Conservation (phyloP, 2,797 vertebrate species). For the Myiotriccus ornatus region DNA sequence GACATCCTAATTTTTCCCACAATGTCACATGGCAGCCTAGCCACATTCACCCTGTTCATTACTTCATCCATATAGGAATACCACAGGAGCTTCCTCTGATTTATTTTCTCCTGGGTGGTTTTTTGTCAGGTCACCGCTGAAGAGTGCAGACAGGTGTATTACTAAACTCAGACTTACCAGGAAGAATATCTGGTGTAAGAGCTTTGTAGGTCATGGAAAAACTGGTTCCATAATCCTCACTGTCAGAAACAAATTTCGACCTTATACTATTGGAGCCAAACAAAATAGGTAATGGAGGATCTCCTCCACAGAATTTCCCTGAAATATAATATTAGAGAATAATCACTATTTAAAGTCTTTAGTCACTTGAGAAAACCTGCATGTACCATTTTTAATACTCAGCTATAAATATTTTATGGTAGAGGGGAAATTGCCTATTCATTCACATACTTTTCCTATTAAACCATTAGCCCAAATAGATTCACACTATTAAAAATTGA, state of each 20-base stretch:
- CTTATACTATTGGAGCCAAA: conserved; percentile 72
- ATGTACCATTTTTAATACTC: neutral
- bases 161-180: conserved; percentile 68
- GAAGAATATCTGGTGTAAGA: conserved; percentile 61
- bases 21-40: neutral
- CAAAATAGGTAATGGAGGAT: conserved; percentile 69
- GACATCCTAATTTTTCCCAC: neutral
- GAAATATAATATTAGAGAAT: neutral
- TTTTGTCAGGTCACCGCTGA: neutral
- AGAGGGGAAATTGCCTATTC: neutral
- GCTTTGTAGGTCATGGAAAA: conserved; percentile 79
- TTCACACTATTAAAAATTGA: neutral
- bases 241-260: conserved; percentile 84
- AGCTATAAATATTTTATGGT: neutral
- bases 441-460: neutral
- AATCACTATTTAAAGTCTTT: neutral
- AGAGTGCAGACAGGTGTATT: neutral
- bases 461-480: neutral
- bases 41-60: neutral
- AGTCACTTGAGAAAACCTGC: neutral
- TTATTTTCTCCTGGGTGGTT: neutral
- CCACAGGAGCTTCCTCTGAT: neutral
- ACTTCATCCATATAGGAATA: neutral
- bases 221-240: conserved; percentile 72
- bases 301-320: conserved; percentile 82